phyloP scores from a whole-genome alignment of 2,888 invertebrate genomes.

The Pollenia labialis region DNA sequence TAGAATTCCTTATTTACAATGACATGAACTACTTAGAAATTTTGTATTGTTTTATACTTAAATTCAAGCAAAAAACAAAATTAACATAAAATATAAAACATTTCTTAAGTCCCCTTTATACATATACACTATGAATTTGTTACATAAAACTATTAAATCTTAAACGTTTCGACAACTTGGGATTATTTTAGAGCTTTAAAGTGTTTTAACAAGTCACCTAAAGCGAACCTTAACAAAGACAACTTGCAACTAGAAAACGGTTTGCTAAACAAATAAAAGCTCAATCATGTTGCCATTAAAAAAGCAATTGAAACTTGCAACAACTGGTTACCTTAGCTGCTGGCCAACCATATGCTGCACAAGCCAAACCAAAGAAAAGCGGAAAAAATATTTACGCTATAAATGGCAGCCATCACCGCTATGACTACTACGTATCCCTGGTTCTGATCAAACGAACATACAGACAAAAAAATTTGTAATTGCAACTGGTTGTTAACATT shows the following conservation, averaged over 20 bases:
- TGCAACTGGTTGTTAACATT: conserved; percentile 73
- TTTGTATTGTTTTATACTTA: too few species aligned
- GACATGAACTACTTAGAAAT: too few species aligned
- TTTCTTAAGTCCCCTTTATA: too few species aligned
- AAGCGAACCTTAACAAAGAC: neutral
- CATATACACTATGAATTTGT: too few species aligned
- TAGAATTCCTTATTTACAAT: too few species aligned
- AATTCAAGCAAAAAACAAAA: too few species aligned
- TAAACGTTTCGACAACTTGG: neutral
- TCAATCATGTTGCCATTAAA: conserved; percentile 61
- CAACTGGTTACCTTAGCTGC: conserved; percentile 51
- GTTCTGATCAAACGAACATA: conserved; percentile 8
- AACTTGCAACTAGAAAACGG: conserved; percentile 38
- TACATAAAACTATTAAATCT: neutral
- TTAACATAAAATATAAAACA: too few species aligned
- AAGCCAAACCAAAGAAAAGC: conserved; percentile 16
- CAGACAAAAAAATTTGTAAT: conserved; percentile 44
- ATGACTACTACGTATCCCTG: neutral
- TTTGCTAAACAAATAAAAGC: conserved; percentile 58
- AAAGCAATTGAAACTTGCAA: conserved; percentile 58
- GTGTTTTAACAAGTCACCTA: conserved; percentile 26
- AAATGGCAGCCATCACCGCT: conserved; percentile 3
- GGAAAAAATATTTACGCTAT: conserved; percentile 13
- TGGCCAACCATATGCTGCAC: conserved; percentile 5
- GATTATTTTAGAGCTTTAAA: conserved; percentile 19